Evolutionary conservation across 2,888 invertebrate species (phyloP), one percentile per base, ranked within the genome.

Genomic region (Hydrotaea cyrtoneurina): DNA sequence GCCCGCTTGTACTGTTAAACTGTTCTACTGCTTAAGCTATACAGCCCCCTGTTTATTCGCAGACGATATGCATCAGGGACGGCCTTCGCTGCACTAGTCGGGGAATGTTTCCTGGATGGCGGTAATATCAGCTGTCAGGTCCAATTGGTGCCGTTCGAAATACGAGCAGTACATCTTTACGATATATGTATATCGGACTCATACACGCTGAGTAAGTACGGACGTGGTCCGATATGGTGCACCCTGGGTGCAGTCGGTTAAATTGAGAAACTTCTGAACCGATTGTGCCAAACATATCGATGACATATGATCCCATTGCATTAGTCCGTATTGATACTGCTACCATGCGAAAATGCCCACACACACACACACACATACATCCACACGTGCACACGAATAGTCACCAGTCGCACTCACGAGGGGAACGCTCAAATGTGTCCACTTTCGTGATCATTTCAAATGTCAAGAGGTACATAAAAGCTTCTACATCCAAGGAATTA

Each of bases 401-500:
- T 4, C 31, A 4, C 15, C 36, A n/a, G 0, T 21, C 17, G 31
- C 11, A 2, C 23, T 21, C 31, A 26, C 11, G 19, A 43, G 50
- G 55, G 69, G 46, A 17, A 17, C 23, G 3, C 74, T 62, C 57
- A 72, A 83, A 82, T 78, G 78, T 69, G 80, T 78, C 76, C 79
- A 83, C 81, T 86, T 78, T 78, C 76, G 79, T 80, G 82, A 87
- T 86, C 86, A 86, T 80, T 86, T 87, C 85, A 86, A 86, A 83
- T 86, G 86, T 86, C 87, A 86, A 83, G 77, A 86, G 79, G 83
- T 78, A 86, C 87, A 87, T 86, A 82, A 87, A 87, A 86, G 86
- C 86, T 87, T 86, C 86, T 78, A 83, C 87, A 83, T 86, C 82
- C 59, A 64, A 83, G 86, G 86, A 87, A 87, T 87, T 86, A 75